Base-by-base conservation (phyloP, 2,113 vertebrate genomes). In the Oryzias curvinotus region DNA sequence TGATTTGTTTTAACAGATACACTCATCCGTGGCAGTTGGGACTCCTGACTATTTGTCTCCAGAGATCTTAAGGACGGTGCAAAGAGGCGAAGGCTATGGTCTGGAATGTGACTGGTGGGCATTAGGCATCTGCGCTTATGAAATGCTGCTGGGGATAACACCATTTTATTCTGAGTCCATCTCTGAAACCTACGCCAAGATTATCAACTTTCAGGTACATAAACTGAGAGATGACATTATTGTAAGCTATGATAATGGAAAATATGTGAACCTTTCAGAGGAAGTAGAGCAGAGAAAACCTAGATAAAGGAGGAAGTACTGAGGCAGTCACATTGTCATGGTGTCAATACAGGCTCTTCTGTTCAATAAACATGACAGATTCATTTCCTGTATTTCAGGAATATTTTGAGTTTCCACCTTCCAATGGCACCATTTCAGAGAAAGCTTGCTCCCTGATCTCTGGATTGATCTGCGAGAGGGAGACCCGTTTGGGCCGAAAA, bases 81-180 rank as follows among this genome's bases (percentile, higher is more conserved):
- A 94, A 13, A 90, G 91, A 1, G 65, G 78, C 7, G 62, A 88
- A 36, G 86, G 87, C 5, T 95, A 96, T 1, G 94, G 95, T 5
- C 81, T 85, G 0, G 94, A 95, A 67, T 95, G 94, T 59, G 95
- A 96, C 88, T 96, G 95, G 95, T 96, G 95, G 95, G 93, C 95
- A 0, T 78, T 96, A 62, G 95, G 95, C 0, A 87, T 95, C 43
- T 93, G 94, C 25, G 92, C 92, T 41, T 95, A 92, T 1, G 95
- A 96, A 73, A 95, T 96, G 95, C 88, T 95, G 70, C 90, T 91
- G 0, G 95, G 95, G 0, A 92, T 87, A 47, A 90, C 94, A 0
- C 95, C 95, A 3, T 96, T 96, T 85, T 96, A 93, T 0, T 91
- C 94, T 0, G 93, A 94, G 68, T 92, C 93, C 14, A 88, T 94